Evolutionary conservation across 2,888 invertebrate genomes (phyloP).

Genomic region (Tenthredo livida): DNA sequence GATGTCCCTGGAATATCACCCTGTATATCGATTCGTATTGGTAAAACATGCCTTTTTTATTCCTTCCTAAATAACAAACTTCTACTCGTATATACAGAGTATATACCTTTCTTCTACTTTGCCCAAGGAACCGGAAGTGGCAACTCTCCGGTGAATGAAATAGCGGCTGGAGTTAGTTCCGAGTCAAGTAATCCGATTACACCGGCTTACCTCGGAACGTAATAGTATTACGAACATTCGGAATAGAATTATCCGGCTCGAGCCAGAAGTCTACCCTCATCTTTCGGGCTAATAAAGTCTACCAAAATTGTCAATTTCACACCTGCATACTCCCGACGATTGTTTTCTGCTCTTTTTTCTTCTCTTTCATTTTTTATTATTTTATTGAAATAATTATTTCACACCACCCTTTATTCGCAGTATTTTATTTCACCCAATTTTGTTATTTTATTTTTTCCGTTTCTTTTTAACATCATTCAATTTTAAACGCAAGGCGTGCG

Average conservation of each 20-base stretch:
- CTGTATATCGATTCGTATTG: constrained; percentile 30
- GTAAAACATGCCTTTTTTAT: constrained; percentile 51
- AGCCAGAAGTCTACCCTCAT: constrained; percentile 18
- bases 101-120: neutral
- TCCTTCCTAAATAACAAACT: neutral
- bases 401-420: neutral
- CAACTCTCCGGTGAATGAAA: constrained; percentile 44
- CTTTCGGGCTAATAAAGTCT: constrained; percentile 35
- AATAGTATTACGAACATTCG: constrained; percentile 45
- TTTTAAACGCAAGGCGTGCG: too few species aligned
- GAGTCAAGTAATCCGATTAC: constrained; percentile 48
- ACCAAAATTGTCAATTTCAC: constrained; percentile 31
- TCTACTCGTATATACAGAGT: neutral
- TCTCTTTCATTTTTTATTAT: neutral
- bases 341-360: neutral
- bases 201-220: constrained; percentile 34
- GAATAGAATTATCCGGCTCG: constrained; percentile 43
- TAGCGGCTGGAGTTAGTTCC: constrained; percentile 43
- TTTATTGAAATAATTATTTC: neutral
- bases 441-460: neutral
- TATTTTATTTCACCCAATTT: neutral
- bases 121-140: constrained; percentile 35
- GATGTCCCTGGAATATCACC: too few species aligned
- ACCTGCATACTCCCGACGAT: neutral
- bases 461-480: too few species aligned